These are phyloP conservation scores for Drosophila parabipectinata DNA, from an alignment of 1,140 invertebrate genomes.

Conservation along the genomic window DNA sequence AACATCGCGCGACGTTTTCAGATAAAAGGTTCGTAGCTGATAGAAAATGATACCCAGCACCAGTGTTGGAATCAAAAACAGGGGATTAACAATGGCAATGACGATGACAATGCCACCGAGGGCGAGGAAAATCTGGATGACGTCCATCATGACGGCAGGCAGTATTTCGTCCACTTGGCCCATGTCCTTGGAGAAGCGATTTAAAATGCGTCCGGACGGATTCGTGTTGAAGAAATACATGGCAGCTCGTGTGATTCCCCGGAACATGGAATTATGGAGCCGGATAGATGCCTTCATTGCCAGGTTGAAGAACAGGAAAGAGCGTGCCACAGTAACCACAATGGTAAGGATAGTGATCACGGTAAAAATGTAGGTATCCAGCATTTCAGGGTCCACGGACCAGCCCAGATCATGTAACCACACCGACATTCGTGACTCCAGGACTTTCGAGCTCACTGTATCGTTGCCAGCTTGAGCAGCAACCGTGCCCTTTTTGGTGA, in stretches of 20 bases:
- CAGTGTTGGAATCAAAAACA: slow-evolving; percentile 89
- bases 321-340: slow-evolving; percentile 86
- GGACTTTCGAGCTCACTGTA: slow-evolving; percentile 9
- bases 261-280: slow-evolving; percentile 92
- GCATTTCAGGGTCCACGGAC: slow-evolving; percentile 62
- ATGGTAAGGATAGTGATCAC: slow-evolving; percentile 87
- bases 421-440: slow-evolving; percentile 42
- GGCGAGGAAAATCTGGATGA: slow-evolving; percentile 89
- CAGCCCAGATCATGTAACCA: slow-evolving; percentile 59
- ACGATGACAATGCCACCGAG: slow-evolving; percentile 91
- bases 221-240: slow-evolving; percentile 94
- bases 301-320: slow-evolving; percentile 88
- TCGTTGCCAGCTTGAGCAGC: slow-evolving; percentile 16
- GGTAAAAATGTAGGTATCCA: slow-evolving; percentile 84
- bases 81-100: slow-evolving; percentile 90
- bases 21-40: slow-evolving; percentile 90
- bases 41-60: slow-evolving; percentile 90
- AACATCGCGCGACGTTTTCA: slow-evolving; percentile 92
- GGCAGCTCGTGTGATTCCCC: slow-evolving; percentile 88
- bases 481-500: slow-evolving; percentile 65
- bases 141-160: slow-evolving; percentile 90
- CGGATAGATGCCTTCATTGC: slow-evolving; percentile 90
- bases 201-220: slow-evolving; percentile 90
- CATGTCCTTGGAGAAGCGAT: slow-evolving; percentile 94
- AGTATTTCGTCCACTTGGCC: slow-evolving; percentile 94